Percentiles rank a stretch among this genome's conserved stretches.
Evolutionary conservation across 2,797 vertebrate species (phyloP).

Genomic region (Balearica regulorum): DNA sequence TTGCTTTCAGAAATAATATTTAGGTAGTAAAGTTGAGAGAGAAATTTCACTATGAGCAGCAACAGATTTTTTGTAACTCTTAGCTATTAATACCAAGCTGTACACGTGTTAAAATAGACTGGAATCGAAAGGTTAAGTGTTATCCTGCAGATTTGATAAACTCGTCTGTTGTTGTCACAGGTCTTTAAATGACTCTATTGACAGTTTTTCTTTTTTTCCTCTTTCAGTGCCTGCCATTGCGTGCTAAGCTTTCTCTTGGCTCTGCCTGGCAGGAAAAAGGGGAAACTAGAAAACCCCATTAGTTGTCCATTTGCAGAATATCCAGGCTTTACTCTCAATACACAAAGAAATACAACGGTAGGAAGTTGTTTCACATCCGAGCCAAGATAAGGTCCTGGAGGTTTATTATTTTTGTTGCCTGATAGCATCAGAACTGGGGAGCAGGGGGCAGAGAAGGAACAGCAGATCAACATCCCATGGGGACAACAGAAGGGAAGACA

Average conservation of each 20-base stretch:
- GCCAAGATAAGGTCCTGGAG: conserved; percentile 87
- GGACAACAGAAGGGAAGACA: conserved; percentile 64
- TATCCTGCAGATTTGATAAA: conserved; percentile 64
- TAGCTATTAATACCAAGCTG: conserved; percentile 33
- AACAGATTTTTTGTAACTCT: not conserved
- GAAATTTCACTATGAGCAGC: not conserved
- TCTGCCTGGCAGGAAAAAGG: conserved; percentile 71
- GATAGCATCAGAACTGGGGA: conserved; percentile 80
- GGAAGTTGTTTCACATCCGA: conserved; percentile 86
- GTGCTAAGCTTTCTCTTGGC: conserved; percentile 71
- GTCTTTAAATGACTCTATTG: conserved; percentile 47
- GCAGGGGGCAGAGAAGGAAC: conserved; percentile 69
- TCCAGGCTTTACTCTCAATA: conserved; percentile 63
- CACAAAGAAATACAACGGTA: conserved; percentile 72
- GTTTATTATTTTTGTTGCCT: conserved; percentile 88
- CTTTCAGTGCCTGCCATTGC: conserved; percentile 56
- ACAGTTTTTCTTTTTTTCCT: not conserved
- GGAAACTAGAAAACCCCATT: conserved; percentile 71
- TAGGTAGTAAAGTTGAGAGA: not conserved
- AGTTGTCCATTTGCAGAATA: conserved; percentile 68
- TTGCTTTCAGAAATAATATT: conserved; percentile 46
- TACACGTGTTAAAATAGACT: conserved; percentile 52
- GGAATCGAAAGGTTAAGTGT: conserved; percentile 62
- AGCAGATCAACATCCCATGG: conserved; percentile 67
- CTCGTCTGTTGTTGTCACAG: conserved; percentile 60